Evolutionary conservation across 2,113 vertebrate species (phyloP).

Genomic region (Neolamprologus devosi): DNA sequence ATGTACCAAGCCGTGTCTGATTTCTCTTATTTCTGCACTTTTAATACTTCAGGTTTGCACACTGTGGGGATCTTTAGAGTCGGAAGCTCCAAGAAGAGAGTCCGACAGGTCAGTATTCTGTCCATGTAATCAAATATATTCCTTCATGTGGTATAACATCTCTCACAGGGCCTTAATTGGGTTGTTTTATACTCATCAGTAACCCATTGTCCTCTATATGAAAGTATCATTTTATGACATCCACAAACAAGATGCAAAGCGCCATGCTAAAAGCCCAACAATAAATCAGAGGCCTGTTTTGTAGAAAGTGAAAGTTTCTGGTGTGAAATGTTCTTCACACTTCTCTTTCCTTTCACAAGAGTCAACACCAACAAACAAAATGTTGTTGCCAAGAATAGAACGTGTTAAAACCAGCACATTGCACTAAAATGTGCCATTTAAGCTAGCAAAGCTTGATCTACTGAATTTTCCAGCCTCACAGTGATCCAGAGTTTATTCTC

Average conservation of each 20-base stretch:
- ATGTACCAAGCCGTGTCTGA: background rate
- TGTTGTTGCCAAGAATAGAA: background rate
- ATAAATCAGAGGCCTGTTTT: background rate
- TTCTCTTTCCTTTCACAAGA: background rate
- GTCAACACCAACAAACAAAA: background rate
- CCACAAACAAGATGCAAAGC: background rate
- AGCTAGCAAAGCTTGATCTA: background rate
- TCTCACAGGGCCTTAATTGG: background rate
- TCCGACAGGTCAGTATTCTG: slow-evolving; percentile 81
- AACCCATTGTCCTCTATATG: background rate
- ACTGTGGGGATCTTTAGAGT: slow-evolving; percentile 98
- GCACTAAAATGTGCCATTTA: background rate
- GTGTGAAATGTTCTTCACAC: background rate
- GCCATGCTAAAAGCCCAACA: background rate
- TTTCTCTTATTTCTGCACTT: background rate
- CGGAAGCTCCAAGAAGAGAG: slow-evolving; percentile 98
- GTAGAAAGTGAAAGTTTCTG: background rate
- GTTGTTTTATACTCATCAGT: background rate
- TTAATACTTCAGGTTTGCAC: slow-evolving; percentile 78
- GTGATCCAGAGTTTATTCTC: background rate
- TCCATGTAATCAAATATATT: background rate
- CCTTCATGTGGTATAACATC: background rate
- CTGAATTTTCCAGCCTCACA: background rate
- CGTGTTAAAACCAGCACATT: background rate
- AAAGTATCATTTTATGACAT: background rate